A percentile compares a stretch with the other conserved stretches of the same genome.
Evolutionary conservation across 2,888 invertebrate species (phyloP).

Genomic region (Nysson spinosus): DNA sequence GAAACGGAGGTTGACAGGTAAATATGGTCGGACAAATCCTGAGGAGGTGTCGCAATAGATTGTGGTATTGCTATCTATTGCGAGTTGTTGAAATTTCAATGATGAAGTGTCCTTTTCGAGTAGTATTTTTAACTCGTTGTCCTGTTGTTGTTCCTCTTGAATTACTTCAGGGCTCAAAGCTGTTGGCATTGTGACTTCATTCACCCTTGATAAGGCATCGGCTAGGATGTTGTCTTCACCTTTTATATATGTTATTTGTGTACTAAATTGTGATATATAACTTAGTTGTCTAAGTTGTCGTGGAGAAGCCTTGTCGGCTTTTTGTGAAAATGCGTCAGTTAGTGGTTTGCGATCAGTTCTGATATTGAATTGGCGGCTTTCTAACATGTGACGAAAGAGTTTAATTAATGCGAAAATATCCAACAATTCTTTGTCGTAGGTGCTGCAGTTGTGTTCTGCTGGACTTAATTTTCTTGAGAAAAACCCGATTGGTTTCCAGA

Average conservation of each 20-base stretch:
- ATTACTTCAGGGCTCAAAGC: neutral
- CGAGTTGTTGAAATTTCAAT: too few relatives aligned
- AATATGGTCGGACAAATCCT: too few relatives aligned
- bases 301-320: slow-evolving; percentile 29
- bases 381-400: slow-evolving; percentile 19
- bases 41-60: too few relatives aligned
- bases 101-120: too few relatives aligned
- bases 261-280: slow-evolving; percentile 37
- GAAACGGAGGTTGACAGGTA: too few relatives aligned
- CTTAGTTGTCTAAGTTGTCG: slow-evolving; percentile 38
- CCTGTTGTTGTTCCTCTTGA: too few relatives aligned
- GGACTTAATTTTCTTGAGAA: slow-evolving; percentile 14
- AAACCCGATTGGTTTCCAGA: slow-evolving; percentile 5
- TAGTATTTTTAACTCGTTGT: too few relatives aligned
- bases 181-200: neutral
- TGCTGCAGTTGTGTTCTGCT: slow-evolving; percentile 14
- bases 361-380: slow-evolving; percentile 19
- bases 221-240: slow-evolving; percentile 43
- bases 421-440: slow-evolving; percentile 18
- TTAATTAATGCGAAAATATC: slow-evolving; percentile 19
- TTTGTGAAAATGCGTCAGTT: slow-evolving; percentile 9
- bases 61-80: too few relatives aligned
- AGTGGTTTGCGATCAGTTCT: slow-evolving; percentile 35
- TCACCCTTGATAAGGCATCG: slow-evolving; percentile 45
- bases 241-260: slow-evolving; percentile 30